Conservation (phyloP, 2,113 vertebrate genomes). For the Microtus oregoni region DNA sequence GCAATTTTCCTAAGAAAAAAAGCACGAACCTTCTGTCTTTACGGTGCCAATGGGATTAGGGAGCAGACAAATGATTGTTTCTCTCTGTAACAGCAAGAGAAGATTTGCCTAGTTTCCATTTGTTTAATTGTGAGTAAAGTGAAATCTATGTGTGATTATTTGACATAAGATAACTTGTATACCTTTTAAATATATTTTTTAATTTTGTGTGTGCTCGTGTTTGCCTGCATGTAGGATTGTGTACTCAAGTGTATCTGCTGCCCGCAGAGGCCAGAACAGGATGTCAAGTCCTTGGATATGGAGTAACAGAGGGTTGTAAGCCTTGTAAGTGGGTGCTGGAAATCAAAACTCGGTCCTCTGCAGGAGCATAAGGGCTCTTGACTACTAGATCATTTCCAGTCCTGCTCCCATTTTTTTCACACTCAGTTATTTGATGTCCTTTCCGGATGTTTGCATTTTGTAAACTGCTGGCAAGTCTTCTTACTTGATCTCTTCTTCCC, state of each 20-base stretch:
- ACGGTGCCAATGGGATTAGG: background rate
- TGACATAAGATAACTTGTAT: background rate
- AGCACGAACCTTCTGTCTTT: background rate
- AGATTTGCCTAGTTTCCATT: background rate
- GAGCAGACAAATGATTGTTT: background rate
- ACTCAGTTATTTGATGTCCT: slow-evolving; percentile 17
- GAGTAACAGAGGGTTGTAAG: background rate
- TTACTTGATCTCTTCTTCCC: slow-evolving; percentile 18
- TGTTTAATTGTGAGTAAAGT: background rate
- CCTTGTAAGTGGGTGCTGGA: too few species aligned
- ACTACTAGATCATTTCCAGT: background rate
- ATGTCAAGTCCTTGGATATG: background rate
- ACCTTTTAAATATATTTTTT: background rate
- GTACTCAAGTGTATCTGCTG: background rate
- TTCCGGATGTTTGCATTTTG: background rate
- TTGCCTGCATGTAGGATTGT: background rate
- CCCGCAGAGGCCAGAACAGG: background rate
- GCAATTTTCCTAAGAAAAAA: background rate
- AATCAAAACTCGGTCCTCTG: background rate
- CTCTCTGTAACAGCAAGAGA: background rate
- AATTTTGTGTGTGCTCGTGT: background rate
- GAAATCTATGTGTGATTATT: slow-evolving; percentile 11
- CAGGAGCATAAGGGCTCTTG: background rate
- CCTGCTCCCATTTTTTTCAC: background rate
- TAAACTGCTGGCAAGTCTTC: background rate